A percentile compares a stretch with the other conserved stretches of the same genome.
Conservation (phyloP, 1,140 invertebrate species). For the Latrodectus geometricus region DNA sequence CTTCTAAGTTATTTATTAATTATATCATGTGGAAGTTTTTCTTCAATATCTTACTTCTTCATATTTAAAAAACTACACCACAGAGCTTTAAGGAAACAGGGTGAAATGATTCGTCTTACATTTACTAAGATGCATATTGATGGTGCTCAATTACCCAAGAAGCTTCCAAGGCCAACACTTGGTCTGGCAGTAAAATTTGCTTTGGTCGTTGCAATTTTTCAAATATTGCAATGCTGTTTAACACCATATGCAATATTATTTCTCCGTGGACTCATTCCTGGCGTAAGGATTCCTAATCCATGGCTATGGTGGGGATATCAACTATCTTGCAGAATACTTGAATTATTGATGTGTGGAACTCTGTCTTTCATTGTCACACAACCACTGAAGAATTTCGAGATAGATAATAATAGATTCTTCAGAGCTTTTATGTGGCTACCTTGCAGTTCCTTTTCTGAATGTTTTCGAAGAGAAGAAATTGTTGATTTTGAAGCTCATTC, state of each 20-base stretch:
- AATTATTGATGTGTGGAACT: constrained; percentile 83
- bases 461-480: constrained; percentile 50
- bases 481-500: constrained; percentile 63
- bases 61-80: constrained; percentile 75
- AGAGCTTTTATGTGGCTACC: constrained; percentile 36
- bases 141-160: constrained; percentile 64
- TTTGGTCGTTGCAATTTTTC: constrained; percentile 83
- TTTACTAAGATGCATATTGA: constrained; percentile 68
- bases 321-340: constrained; percentile 83
- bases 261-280: constrained; percentile 68
- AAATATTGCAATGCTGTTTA: constrained; percentile 82
- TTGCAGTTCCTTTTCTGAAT: constrained; percentile 51
- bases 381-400: constrained; percentile 65
- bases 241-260: constrained; percentile 85
- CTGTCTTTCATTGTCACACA: constrained; percentile 84
- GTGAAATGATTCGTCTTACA: constrained; percentile 67
- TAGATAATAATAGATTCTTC: constrained; percentile 18
- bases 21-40: constrained; percentile 79
- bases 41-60: constrained; percentile 86
- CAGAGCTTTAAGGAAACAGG: constrained; percentile 69
- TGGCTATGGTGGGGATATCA: constrained; percentile 93
- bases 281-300: constrained; percentile 67
- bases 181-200: constrained; percentile 86
- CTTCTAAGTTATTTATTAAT: constrained; percentile 73
- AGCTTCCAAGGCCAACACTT: constrained; percentile 70